Conservation (phyloP, 2,113 vertebrate species). For the Eubucco bourcierii region DNA sequence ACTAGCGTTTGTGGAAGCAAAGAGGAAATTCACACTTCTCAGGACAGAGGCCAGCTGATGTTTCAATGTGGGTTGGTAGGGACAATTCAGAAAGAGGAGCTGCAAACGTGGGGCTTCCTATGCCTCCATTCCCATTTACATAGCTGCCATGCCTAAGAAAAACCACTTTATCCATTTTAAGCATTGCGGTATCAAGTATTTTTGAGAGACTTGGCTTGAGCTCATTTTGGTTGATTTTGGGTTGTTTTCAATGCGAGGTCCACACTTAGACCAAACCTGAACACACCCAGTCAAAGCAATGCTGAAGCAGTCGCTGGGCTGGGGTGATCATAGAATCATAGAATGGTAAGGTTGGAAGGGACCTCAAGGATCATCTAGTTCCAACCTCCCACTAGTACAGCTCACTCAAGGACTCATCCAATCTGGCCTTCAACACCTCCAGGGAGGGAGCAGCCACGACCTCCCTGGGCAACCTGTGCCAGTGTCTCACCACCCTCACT, state of each 20-base stretch:
- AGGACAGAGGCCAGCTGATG: not conserved
- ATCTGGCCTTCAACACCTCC: too few species aligned
- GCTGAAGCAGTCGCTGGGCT: not conserved
- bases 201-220: not conserved
- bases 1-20: not conserved
- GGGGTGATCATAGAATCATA: too few species aligned
- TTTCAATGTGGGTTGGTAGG: rapidly evolving
- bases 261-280: not conserved
- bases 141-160: not conserved
- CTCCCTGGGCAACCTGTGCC: too few species aligned
- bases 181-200: not conserved
- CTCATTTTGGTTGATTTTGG: not conserved
- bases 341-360: too few species aligned
- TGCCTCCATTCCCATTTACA: not conserved
- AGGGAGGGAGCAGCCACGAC: too few species aligned
- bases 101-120: not conserved
- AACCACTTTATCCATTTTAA: not conserved
- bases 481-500: too few species aligned
- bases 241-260: not conserved
- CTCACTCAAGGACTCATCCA: too few species aligned
- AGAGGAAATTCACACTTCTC: constrained; percentile 2
- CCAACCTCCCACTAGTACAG: too few species aligned
- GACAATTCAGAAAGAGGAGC: not conserved
- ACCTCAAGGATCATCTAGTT: too few species aligned
- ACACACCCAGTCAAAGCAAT: not conserved